These are phyloP conservation scores for Phocoena phocoena DNA, from an alignment of 2,113 vertebrate species.

Conservation along the genomic window DNA sequence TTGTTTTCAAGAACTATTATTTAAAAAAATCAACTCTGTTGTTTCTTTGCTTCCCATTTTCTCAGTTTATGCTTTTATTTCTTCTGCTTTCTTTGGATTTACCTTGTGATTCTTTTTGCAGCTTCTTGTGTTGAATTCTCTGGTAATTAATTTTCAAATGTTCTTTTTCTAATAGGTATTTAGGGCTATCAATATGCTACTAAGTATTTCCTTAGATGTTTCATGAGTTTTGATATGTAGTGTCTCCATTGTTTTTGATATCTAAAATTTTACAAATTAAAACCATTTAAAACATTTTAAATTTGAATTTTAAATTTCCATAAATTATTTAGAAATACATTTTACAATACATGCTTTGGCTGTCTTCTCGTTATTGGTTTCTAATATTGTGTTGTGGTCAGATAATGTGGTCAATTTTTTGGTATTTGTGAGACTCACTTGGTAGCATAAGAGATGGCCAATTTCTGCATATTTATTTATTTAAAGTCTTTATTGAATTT, in stretches of 20 bases:
- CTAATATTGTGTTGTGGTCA: background rate
- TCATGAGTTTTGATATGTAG: fast-evolving
- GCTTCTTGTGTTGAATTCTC: background rate
- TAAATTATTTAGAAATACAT: background rate
- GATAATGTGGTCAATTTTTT: background rate
- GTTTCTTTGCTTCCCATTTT: background rate
- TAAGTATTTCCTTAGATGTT: background rate
- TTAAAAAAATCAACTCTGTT: background rate
- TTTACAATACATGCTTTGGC: background rate
- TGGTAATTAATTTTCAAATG: background rate
- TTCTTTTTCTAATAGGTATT: background rate
- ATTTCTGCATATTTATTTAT: background rate
- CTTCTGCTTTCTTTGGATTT: background rate
- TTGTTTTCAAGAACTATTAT: background rate
- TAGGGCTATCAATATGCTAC: background rate
- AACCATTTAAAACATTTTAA: background rate
- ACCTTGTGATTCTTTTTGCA: background rate
- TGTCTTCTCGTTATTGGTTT: background rate
- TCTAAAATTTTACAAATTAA: background rate
- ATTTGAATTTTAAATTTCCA: background rate
- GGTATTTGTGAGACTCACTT: background rate
- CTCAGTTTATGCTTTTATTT: background rate
- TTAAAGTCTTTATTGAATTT: too few species aligned
- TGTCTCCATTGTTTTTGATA: background rate
- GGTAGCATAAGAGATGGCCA: background rate